phyloP scores from a whole-genome alignment of 2,888 invertebrate species.

The Stenurella melanura region DNA sequence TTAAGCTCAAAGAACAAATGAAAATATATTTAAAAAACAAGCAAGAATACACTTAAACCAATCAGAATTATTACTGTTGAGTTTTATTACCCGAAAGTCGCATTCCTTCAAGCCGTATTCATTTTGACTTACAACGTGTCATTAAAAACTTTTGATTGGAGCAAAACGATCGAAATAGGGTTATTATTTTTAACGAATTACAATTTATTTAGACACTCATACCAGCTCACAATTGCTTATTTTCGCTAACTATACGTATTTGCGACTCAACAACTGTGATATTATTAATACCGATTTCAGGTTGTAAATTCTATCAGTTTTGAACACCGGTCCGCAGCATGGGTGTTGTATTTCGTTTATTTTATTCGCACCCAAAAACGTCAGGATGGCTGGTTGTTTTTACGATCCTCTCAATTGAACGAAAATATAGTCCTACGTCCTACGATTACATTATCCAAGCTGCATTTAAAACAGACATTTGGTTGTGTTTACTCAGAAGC shows the following conservation, averaged over 20 bases:
- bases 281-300: slow-evolving; percentile 45
- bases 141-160: slow-evolving; percentile 23
- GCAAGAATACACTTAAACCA: slow-evolving; percentile 6
- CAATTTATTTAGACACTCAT: slow-evolving; percentile 30
- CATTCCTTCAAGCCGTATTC: slow-evolving; percentile 18
- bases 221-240: slow-evolving; percentile 39
- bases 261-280: slow-evolving; percentile 48
- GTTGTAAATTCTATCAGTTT: slow-evolving; percentile 11
- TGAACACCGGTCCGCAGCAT: background rate
- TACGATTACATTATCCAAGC: background rate
- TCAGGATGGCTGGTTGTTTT: background rate
- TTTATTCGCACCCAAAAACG: slow-evolving; percentile 10
- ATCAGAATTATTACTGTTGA: slow-evolving; percentile 31
- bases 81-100: slow-evolving; percentile 29
- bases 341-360: slow-evolving; percentile 12
- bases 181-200: slow-evolving; percentile 38
- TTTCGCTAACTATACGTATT: slow-evolving; percentile 53
- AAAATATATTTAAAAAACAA: slow-evolving; percentile 7
- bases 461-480: background rate
- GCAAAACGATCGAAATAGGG: slow-evolving; percentile 27
- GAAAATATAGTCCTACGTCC: background rate
- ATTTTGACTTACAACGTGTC: slow-evolving; percentile 24
- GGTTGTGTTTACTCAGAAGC: too few species aligned
- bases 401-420: background rate
- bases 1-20: background rate